A percentile compares a stretch with the other conserved stretches of the same genome.
Conservation (phyloP, 2,113 vertebrate genomes). For the Notarius quadriscutis region DNA sequence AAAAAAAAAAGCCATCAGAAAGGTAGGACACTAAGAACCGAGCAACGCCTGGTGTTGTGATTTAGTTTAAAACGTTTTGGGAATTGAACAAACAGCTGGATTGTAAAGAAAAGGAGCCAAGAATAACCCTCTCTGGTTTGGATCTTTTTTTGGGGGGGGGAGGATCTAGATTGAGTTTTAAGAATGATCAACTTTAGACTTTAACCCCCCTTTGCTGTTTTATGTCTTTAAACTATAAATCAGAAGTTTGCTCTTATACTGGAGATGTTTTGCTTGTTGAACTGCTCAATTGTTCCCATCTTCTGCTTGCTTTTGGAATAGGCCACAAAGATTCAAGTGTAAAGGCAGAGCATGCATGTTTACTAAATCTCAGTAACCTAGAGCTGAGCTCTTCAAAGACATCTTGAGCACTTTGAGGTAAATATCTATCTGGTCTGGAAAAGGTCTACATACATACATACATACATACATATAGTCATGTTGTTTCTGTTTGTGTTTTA, state of each 20-base stretch:
- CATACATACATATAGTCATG: neutral
- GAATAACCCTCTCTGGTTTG: conserved; percentile 30
- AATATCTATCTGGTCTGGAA: neutral
- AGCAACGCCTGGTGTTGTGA: neutral
- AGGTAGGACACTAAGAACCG: neutral
- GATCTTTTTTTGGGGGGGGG: neutral
- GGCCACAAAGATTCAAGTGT: neutral
- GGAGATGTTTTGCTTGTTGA: neutral
- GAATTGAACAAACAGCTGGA: neutral
- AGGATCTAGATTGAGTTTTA: neutral
- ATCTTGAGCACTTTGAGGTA: neutral
- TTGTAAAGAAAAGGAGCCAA: neutral
- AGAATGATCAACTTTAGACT: neutral
- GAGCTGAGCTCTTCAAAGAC: neutral
- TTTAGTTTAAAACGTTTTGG: neutral
- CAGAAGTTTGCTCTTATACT: neutral
- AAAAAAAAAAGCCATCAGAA: conserved; percentile 24
- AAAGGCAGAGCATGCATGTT: neutral
- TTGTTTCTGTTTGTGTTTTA: neutral
- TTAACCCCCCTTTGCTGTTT: neutral
- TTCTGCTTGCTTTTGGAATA: neutral
- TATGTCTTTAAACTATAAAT: neutral
- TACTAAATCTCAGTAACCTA: neutral
- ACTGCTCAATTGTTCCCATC: neutral
- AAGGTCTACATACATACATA: neutral